Evolutionary conservation across 2,113 vertebrate species (phyloP).

Genomic region (Nettapus auritus): DNA sequence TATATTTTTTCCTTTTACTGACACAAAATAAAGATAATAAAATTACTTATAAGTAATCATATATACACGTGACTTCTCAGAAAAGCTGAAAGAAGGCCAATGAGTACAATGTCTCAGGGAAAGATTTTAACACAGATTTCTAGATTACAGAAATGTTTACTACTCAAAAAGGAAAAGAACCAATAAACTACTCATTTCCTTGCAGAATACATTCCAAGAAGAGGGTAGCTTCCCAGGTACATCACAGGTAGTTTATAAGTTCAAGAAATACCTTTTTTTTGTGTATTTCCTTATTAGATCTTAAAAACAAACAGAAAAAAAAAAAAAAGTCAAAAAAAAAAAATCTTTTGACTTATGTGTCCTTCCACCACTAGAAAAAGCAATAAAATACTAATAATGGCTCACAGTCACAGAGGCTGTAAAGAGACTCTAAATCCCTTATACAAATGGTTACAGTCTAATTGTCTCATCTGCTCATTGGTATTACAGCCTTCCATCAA

Average conservation of each 20-base stretch:
- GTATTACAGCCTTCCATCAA: constrained; percentile 65
- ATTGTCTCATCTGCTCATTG: constrained; percentile 77
- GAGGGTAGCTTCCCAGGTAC: not conserved
- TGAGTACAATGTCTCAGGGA: not conserved
- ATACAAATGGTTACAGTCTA: constrained; percentile 80
- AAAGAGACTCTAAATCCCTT: constrained; percentile 77
- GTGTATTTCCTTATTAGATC: not conserved
- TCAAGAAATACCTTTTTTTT: not conserved
- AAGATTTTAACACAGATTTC: not conserved
- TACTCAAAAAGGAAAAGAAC: not conserved
- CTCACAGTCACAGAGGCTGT: constrained; percentile 42
- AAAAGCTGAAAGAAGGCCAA: not conserved
- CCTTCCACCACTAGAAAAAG: constrained; percentile 67
- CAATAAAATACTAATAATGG: constrained; percentile 69
- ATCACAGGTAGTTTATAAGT: not conserved
- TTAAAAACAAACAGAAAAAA: not conserved
- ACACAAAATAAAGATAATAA: not conserved
- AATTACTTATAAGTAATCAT: not conserved
- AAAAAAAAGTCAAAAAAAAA: not conserved
- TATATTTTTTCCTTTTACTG: not conserved
- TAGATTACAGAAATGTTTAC: not conserved
- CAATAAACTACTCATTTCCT: not conserved
- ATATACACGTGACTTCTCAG: not conserved
- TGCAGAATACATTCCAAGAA: not conserved
- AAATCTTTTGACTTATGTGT: constrained; percentile 65